phyloP scores from a whole-genome alignment of 2,113 vertebrate species.

The Heterotilapia buettikoferi region DNA sequence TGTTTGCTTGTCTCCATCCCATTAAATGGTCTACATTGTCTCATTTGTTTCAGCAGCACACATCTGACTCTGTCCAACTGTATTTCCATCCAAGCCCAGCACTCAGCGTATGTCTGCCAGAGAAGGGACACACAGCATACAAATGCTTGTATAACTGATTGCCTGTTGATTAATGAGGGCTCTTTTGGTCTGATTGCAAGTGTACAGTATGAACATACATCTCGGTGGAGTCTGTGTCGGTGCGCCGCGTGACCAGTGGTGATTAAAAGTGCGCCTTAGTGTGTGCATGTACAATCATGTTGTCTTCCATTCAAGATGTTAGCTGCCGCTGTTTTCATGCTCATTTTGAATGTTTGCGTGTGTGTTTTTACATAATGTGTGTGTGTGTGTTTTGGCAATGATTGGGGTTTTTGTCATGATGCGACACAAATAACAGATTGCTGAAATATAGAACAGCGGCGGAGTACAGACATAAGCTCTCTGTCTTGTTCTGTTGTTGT shows the following conservation, averaged over 20 bases:
- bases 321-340: not conserved
- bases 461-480: not conserved
- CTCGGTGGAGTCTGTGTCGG: not conserved
- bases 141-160: slow-evolving; percentile 24
- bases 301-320: not conserved
- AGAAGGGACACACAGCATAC: not conserved
- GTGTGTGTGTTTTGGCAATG: not conserved
- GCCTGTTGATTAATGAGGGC: slow-evolving; percentile 26
- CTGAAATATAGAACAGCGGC: not conserved
- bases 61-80: not conserved
- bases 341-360: not conserved
- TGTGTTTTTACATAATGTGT: not conserved
- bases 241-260: not conserved
- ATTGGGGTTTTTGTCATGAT: not conserved
- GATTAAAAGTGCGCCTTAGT: not conserved
- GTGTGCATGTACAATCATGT: not conserved
- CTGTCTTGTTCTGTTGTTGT: not conserved
- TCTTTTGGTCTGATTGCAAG: slow-evolving; percentile 10
- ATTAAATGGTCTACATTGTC: not conserved
- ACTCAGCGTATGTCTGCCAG: not conserved
- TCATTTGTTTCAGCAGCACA: not conserved
- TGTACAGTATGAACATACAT: not conserved
- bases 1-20: not conserved
- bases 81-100: not conserved
- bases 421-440: not conserved